Percentiles rank a stretch among this genome's conserved stretches.
phyloP scores from a whole-genome alignment of 2,797 vertebrate species.

The Morelia viridis region DNA sequence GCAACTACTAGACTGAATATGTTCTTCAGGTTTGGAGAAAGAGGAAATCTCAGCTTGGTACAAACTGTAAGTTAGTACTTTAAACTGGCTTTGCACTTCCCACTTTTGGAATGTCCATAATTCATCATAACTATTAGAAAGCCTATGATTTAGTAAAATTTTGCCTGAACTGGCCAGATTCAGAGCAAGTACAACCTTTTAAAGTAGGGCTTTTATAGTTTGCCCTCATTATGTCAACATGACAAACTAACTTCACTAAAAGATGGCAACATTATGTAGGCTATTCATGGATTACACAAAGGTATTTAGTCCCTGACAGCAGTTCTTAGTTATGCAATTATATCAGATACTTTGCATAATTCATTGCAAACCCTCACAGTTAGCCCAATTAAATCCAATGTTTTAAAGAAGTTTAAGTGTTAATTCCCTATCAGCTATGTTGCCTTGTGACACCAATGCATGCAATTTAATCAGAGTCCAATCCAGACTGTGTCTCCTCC shows the following conservation, averaged over 20 bases:
- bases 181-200: slow-evolving; percentile 42
- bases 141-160: slow-evolving; percentile 51
- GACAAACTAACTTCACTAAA: slow-evolving; percentile 52
- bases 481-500: background rate
- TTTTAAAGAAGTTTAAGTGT: slow-evolving; percentile 39
- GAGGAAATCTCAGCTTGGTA: slow-evolving; percentile 20
- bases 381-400: slow-evolving; percentile 33
- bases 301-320: slow-evolving; percentile 39
- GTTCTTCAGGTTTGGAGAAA: background rate
- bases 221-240: slow-evolving; percentile 58
- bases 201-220: slow-evolving; percentile 18
- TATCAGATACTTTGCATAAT: slow-evolving; percentile 43
- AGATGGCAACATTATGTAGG: slow-evolving; percentile 44
- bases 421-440: background rate
- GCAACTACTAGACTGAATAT: background rate
- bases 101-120: slow-evolving; percentile 37
- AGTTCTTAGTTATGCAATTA: slow-evolving; percentile 48
- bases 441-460: slow-evolving; percentile 12
- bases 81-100: slow-evolving; percentile 32
- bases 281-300: slow-evolving; percentile 41
- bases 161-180: slow-evolving; percentile 42
- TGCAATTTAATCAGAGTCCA: background rate
- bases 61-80: slow-evolving; percentile 41
- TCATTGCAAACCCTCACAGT: slow-evolving; percentile 47
- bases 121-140: slow-evolving; percentile 48